These are phyloP conservation scores for Fregata magnificens DNA, from an alignment of 2,113 vertebrate genomes.

Conservation along the genomic window DNA sequence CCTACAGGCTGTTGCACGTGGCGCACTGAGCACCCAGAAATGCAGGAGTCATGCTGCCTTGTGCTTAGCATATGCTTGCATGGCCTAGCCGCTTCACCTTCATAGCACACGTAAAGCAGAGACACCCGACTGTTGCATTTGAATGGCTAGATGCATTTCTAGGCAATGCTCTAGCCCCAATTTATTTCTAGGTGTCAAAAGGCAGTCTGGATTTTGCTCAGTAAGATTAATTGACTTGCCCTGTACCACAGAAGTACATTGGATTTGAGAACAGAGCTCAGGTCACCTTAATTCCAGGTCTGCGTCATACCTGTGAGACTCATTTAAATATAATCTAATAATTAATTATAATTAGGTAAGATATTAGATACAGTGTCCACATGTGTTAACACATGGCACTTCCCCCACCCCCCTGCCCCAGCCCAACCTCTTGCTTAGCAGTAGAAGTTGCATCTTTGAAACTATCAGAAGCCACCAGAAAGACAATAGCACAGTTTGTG, in stretches of 20 bases:
- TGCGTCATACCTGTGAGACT: accelerated
- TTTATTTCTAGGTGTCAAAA: neutral
- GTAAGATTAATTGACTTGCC: neutral
- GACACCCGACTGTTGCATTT: neutral
- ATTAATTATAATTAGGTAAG: neutral
- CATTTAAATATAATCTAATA: neutral
- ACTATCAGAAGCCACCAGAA: neutral
- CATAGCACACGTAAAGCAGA: neutral
- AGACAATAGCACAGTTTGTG: neutral
- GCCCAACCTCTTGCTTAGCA: neutral
- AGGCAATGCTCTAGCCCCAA: neutral
- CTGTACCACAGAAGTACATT: neutral
- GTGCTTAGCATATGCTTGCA: neutral
- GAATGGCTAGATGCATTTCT: neutral
- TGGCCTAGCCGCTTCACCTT: too few relatives aligned
- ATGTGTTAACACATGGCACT: neutral
- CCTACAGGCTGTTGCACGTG: neutral
- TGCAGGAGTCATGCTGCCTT: neutral
- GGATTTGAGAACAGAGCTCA: neutral
- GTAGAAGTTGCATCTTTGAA: neutral
- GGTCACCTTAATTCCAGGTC: neutral
- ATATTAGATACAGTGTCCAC: neutral
- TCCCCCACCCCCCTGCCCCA: neutral
- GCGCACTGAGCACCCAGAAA: neutral
- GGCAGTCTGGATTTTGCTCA: neutral